A percentile compares a stretch with the other conserved stretches of the same genome.
Conservation (phyloP, 2,113 vertebrate genomes). For the Oxyruncus cristatus region DNA sequence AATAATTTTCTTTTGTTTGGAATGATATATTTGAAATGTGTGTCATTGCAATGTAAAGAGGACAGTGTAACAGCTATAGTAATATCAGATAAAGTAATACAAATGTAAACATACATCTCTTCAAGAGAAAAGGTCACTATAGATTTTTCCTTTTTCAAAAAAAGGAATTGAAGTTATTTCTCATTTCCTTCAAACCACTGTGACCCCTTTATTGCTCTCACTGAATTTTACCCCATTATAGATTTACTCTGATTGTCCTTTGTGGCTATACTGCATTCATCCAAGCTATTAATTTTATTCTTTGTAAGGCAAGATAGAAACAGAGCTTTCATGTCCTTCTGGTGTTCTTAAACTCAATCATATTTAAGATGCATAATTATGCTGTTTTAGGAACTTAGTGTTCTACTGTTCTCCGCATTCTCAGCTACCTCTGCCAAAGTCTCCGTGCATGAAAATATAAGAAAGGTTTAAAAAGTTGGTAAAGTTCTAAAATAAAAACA, state of each 20-base stretch:
- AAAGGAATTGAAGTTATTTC: not conserved
- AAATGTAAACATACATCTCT: not conserved
- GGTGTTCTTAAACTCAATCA: not conserved
- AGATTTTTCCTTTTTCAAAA: not conserved
- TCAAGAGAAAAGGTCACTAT: not conserved
- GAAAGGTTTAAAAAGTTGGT: not conserved
- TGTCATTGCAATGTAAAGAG: not conserved
- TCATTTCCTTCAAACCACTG: not conserved
- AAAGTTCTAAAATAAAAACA: not conserved
- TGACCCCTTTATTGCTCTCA: not conserved
- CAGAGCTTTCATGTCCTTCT: not conserved
- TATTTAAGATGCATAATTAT: constrained; percentile 32
- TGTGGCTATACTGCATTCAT: not conserved
- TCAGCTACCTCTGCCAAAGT: not conserved
- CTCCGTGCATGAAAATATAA: not conserved
- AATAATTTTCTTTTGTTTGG: not conserved
- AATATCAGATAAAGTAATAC: not conserved
- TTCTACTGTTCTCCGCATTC: not conserved
- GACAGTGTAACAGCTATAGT: not conserved
- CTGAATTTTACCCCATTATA: not conserved
- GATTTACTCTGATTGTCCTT: not conserved
- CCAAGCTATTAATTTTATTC: not conserved
- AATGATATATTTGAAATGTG: not conserved
- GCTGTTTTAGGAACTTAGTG: not conserved
- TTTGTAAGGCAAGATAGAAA: not conserved